These are phyloP conservation scores for Mormyrus lacerda DNA, from an alignment of 2,113 vertebrate species.

Conservation along the genomic window DNA sequence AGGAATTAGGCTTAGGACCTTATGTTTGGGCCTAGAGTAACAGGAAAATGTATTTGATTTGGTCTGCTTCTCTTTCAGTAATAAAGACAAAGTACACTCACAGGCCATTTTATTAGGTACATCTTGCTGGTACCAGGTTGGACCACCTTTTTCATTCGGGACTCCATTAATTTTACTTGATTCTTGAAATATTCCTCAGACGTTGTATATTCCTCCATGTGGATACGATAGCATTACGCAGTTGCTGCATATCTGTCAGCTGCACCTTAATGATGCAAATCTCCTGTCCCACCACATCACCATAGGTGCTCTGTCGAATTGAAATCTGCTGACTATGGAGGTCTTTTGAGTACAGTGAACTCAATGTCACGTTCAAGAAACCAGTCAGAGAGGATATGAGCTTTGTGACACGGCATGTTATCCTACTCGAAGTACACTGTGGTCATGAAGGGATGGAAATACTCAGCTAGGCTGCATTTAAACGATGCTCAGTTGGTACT, in stretches of 20 bases:
- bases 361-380: background rate
- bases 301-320: background rate
- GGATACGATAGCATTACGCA: background rate
- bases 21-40: constrained; percentile 42
- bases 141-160: background rate
- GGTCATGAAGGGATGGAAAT: too few relatives aligned
- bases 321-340: background rate
- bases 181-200: background rate
- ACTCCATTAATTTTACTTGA: constrained; percentile 26
- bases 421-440: background rate
- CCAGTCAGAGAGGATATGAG: background rate
- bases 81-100: constrained; percentile 57
- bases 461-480: too few relatives aligned
- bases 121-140: background rate
- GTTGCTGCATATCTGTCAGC: too few relatives aligned
- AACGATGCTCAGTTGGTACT: too few relatives aligned
- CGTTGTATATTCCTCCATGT: background rate
- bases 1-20: background rate
- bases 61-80: constrained; percentile 42
- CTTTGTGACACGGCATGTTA: background rate
- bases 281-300: background rate
- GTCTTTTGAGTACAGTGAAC: background rate
- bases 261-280: background rate
- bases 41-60: constrained; percentile 28
- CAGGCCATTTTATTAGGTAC: constrained; percentile 25